A percentile compares a stretch with the other conserved stretches of the same genome.
Conservation (phyloP, 2,888 invertebrate genomes). For the Drosophila trichaetosa region DNA sequence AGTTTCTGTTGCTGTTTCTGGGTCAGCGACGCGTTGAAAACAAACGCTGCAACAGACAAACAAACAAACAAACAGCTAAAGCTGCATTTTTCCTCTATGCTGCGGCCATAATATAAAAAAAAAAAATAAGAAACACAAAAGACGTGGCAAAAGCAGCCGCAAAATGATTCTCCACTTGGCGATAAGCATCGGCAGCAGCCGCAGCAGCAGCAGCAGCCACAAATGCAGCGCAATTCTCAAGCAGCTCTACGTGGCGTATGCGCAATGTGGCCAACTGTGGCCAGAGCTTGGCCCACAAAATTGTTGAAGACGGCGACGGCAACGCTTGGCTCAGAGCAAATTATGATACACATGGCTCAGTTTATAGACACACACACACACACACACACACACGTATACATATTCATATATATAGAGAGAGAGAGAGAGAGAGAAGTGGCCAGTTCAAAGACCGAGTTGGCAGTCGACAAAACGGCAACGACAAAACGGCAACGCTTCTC, state of each 20-base stretch:
- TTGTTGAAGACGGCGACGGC: conserved; percentile 10
- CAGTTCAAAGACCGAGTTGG: conserved; percentile 62
- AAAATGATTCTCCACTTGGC: conserved; percentile 68
- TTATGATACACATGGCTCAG: conserved; percentile 68
- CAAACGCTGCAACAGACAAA: conserved; percentile 48
- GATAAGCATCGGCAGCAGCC: conserved; percentile 56
- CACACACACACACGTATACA: not conserved
- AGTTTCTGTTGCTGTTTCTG: conserved; percentile 74
- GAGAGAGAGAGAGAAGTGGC: conserved; percentile 24
- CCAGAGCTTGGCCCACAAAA: conserved; percentile 49
- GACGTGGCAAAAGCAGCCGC: conserved; percentile 55
- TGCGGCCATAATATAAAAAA: conserved; percentile 16
- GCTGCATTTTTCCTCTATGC: conserved; percentile 42
- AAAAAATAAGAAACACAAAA: conserved; percentile 31
- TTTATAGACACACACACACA: conserved; percentile 24
- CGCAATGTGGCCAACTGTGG: conserved; percentile 63
- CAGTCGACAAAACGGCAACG: conserved; percentile 15
- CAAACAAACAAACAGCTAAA: conserved; percentile 30
- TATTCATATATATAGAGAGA: not conserved
- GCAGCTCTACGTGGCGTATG: conserved; percentile 67
- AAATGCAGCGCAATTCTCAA: conserved; percentile 12
- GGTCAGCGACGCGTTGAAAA: conserved; percentile 76
- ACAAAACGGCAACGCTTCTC: conserved; percentile 42
- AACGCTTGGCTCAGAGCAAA: conserved; percentile 43
- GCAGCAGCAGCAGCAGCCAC: conserved; percentile 20